Base-by-base conservation (phyloP, 2,113 vertebrate species). In the Urocynchramus pylzowi region DNA sequence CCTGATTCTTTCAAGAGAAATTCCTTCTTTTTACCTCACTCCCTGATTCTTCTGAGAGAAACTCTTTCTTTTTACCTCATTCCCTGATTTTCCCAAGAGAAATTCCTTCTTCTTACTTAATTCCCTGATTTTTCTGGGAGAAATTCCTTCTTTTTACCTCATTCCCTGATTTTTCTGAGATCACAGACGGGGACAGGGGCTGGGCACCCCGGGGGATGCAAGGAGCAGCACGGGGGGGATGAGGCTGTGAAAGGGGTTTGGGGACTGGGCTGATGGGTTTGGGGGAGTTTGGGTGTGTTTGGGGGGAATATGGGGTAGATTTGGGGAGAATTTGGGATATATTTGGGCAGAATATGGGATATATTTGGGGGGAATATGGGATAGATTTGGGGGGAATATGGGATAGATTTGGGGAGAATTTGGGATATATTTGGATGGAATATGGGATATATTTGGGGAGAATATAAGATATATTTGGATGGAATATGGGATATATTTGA, bases 141-240 rank as follows among this genome's bases (percentile, higher is more conserved):
- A 52, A 93, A 85, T 16, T 16, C 14, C 27, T 64, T 45, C 18
- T 13, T 35, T 33, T 24, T 27, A 1, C 18, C 45, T 11, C 13
- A 20, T 67, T 31, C n/a, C 23, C 53, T 39, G 33, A 3, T 2
- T 30, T 22, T 28, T 5, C n/a, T n/a, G n/a, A n/a, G n/a, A n/a
- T 17, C 56, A 26, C 1, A 1, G 5, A 4, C 14, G 2, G 4
- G 41, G 44, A 28, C 12, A 86, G 8, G 0, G 0, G 26, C 26
- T 9, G 4, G 20, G 47, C 8, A n/a, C 54, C 54, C 60, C 0
- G 0, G 50, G 78, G 12, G 9, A n/a, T n/a, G 15, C 10, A 5
- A 7, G 75, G 28, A 42, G 23, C 60, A 28, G 47, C 71, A n/a
- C 23, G 18, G 10, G 7, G 52, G 5, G 35, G n/a, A n/a, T n/a